Evolutionary conservation across 2,797 vertebrate species (phyloP), one percentile per base, ranked within the genome.

Genomic region (Dipus sagitta): DNA sequence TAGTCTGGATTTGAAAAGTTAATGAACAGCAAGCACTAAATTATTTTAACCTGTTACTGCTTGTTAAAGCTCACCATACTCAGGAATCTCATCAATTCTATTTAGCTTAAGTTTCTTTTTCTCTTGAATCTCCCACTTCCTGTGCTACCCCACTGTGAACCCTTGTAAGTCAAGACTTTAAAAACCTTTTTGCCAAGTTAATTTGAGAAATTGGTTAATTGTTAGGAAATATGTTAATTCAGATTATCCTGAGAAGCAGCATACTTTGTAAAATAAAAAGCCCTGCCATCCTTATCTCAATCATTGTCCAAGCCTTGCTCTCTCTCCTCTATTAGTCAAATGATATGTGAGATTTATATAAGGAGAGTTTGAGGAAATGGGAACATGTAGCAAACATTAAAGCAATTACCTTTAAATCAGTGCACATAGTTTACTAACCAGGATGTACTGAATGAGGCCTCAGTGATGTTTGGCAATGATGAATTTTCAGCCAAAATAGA

Each of bases 191-290:
- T 70, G 3, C 54, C 72, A 62, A 60, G 8, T 84, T 84, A 47
- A 68, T 87, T 94, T 90, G 34, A 58, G 88, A 90, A 88, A 64
- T 47, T 6, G 81, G 24, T 88, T 76, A 67, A 34, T 34, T 85
- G 32, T 58, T 86, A 86, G 60, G 47, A 91, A 91, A 82, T 86
- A 8, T 91, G 20, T 54, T 67, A 79, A 34, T 54, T 82, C 54
- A 28, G 34, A 38, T 52, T 91, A 77, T 38, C 47, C 75, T 86
- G 38, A 86, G n/a, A 93, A 92, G 24, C 47, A 82, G 21, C 38
- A 20, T 77, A 58, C 20, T 86, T 93, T 86, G 67, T 70, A 90
- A 82, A 88, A 80, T 93, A 60, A 95, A 87, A 95, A 70, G 12
- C 42, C 28, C 52, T 54, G n/a, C n/a, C 32, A 86, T 85, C 21